Percentiles rank a stretch among this genome's conserved stretches.
Conservation (phyloP, 2,888 invertebrate species). For the Ophion obscuratus region DNA sequence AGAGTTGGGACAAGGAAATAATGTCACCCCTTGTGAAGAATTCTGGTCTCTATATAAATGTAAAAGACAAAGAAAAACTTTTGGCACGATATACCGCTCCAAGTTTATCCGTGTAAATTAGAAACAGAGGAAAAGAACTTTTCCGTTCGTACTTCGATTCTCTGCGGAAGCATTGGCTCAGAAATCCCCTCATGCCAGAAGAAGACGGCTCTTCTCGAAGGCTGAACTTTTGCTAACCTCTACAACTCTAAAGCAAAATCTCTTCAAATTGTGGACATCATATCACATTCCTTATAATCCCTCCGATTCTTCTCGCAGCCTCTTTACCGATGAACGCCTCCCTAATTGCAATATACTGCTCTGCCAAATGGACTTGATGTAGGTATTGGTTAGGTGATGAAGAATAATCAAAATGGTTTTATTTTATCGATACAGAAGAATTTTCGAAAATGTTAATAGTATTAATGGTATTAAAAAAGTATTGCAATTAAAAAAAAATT, state of each 20-base stretch:
- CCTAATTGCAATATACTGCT: neutral
- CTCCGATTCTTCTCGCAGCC: neutral
- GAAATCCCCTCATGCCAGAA: neutral
- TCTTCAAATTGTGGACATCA: neutral
- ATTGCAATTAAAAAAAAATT: too few relatives aligned
- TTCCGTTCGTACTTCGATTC: neutral
- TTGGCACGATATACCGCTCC: slow-evolving; percentile 9
- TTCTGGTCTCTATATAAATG: neutral
- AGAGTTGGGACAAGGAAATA: neutral
- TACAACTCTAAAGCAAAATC: neutral
- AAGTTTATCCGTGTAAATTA: slow-evolving; percentile 25
- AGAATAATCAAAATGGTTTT: too few relatives aligned
- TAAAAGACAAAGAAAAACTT: slow-evolving; percentile 4
- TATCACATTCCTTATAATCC: neutral
- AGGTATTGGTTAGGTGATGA: too few relatives aligned
- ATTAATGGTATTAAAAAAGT: too few relatives aligned
- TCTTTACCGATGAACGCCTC: neutral
- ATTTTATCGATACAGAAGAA: too few relatives aligned
- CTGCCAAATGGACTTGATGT: neutral
- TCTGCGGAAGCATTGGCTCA: neutral
- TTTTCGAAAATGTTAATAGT: too few relatives aligned
- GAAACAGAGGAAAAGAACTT: neutral
- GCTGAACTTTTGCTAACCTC: neutral
- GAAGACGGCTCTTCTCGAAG: neutral
- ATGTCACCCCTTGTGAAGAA: neutral